These are phyloP conservation scores for Megaceryle alcyon DNA, from an alignment of 2,797 vertebrate genomes.

Conservation along the genomic window DNA sequence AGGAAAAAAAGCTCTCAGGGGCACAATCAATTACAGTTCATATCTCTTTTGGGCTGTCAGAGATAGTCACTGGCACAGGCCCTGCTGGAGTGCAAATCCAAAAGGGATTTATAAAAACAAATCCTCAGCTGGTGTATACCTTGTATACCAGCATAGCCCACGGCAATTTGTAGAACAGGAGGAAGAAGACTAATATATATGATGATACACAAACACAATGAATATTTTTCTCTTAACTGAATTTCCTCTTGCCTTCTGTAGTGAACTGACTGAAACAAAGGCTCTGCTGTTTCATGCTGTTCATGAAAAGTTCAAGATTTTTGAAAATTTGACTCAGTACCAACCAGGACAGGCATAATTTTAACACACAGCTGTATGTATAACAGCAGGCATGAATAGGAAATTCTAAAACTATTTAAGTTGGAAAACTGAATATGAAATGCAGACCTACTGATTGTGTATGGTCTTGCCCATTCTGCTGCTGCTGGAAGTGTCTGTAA, in stretches of 20 bases:
- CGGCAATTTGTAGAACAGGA: slow-evolving; percentile 15
- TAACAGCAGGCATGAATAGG: not conserved
- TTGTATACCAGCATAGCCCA: slow-evolving; percentile 22
- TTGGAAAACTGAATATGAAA: not conserved
- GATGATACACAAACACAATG: not conserved
- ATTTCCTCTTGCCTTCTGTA: slow-evolving; percentile 24
- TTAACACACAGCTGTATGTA: not conserved
- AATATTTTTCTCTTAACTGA: slow-evolving; percentile 33
- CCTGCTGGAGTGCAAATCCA: slow-evolving; percentile 17
- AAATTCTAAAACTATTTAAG: not conserved
- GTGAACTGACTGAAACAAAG: slow-evolving; percentile 24
- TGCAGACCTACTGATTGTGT: not conserved
- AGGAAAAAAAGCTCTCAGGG: slow-evolving; percentile 48
- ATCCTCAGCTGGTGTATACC: slow-evolving; percentile 15
- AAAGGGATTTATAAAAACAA: slow-evolving; percentile 51
- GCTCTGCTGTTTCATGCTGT: not conserved
- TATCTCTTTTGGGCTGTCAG: slow-evolving; percentile 52
- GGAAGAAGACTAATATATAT: not conserved
- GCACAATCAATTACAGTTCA: slow-evolving; percentile 51
- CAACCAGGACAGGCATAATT: not conserved
- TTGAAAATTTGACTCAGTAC: not conserved
- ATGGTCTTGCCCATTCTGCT: not conserved
- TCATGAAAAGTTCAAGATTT: not conserved
- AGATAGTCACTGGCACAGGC: slow-evolving; percentile 42
- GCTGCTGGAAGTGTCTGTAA: not conserved